These are phyloP conservation scores for Lydus trimaculatus DNA, from an alignment of 2,888 invertebrate species.

Conservation along the genomic window DNA sequence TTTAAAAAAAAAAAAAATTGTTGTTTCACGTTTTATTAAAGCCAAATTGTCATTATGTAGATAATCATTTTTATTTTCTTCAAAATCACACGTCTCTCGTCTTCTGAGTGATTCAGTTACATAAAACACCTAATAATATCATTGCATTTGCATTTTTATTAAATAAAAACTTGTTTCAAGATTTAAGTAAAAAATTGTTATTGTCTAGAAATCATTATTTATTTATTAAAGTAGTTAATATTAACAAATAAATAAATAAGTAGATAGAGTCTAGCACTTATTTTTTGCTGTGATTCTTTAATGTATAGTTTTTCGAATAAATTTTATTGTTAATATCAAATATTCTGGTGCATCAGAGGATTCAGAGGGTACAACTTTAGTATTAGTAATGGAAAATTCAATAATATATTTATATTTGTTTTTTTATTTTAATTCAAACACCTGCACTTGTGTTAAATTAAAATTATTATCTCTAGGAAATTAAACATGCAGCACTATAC, in stretches of 20 bases:
- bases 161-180: neutral
- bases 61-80: neutral
- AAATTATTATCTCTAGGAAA: constrained; percentile 24
- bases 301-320: constrained; percentile 21
- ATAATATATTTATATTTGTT: constrained; percentile 15
- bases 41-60: neutral
- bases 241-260: too few relatives aligned
- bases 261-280: too few relatives aligned
- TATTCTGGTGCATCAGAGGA: constrained; percentile 40
- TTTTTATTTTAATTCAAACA: constrained; percentile 23
- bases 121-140: too few relatives aligned
- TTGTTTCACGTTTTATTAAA: too few relatives aligned
- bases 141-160: neutral
- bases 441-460: constrained; percentile 21
- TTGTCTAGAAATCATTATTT: too few relatives aligned
- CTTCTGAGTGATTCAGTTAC: neutral
- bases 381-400: neutral
- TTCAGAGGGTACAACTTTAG: constrained; percentile 38
- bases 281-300: too few relatives aligned
- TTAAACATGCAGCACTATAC: constrained; percentile 28
- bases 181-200: too few relatives aligned
- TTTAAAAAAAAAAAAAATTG: too few relatives aligned
- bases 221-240: too few relatives aligned
- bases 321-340: constrained; percentile 14
- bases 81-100: neutral